Percentiles rank a stretch among this genome's conserved stretches.
phyloP scores from a whole-genome alignment of 2,113 vertebrate species.

The Vimba vimba region DNA sequence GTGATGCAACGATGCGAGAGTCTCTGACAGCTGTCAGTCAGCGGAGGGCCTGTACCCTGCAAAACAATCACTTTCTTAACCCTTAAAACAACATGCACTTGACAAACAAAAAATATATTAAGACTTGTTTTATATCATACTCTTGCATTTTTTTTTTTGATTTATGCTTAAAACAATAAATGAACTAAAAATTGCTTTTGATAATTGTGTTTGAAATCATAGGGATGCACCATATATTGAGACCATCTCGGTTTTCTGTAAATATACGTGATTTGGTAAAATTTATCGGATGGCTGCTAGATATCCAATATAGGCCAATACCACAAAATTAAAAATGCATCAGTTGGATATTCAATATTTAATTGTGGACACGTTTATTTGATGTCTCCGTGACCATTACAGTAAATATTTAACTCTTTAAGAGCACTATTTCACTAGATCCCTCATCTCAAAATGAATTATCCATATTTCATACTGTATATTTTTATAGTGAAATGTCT shows the following conservation, averaged over 20 bases:
- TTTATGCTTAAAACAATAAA: neutral
- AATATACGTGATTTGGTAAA: neutral
- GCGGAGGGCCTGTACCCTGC: neutral
- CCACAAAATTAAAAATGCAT: neutral
- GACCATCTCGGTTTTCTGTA: neutral
- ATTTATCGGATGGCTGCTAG: neutral
- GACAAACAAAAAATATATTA: neutral
- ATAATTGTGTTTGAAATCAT: too few relatives aligned
- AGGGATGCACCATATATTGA: neutral
- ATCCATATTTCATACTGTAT: neutral
- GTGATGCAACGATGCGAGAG: slow-evolving; percentile 24
- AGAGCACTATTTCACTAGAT: too few relatives aligned
- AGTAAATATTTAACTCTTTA: too few relatives aligned
- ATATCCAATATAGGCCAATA: neutral
- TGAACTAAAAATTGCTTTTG: too few relatives aligned
- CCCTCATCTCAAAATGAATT: neutral
- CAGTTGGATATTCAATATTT: neutral
- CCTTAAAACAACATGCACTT: neutral
- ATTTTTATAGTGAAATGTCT: too few relatives aligned
- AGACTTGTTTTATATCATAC: neutral
- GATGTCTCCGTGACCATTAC: neutral
- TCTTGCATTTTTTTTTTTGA: neutral
- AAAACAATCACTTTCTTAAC: neutral
- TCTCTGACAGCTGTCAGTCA: slow-evolving; percentile 2
- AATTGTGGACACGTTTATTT: neutral